Conservation (phyloP, 2,113 vertebrate genomes). For the Circaetus gallicus region DNA sequence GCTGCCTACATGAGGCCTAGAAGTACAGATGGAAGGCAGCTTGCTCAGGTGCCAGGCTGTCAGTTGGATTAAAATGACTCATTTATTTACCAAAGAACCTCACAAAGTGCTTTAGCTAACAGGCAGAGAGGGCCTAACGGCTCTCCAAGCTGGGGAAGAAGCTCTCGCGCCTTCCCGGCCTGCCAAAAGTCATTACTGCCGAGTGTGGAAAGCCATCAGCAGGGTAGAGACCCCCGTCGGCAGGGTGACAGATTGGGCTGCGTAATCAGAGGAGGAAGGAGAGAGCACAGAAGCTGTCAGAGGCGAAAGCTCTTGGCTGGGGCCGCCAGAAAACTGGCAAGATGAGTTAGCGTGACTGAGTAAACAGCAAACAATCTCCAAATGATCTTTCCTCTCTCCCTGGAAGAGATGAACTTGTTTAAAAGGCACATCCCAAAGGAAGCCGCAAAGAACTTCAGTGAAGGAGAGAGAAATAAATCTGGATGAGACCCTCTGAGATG, state of each 20-base stretch:
- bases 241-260: constrained; percentile 98
- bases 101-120: constrained; percentile 94
- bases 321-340: constrained; percentile 92
- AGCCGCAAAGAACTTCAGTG: background rate
- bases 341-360: constrained; percentile 80
- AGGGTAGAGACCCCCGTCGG: constrained; percentile 90
- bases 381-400: constrained; percentile 71
- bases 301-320: constrained; percentile 88
- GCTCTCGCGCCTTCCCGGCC: constrained; percentile 78
- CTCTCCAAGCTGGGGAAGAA: constrained; percentile 72
- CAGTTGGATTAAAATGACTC: constrained; percentile 99
- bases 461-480: constrained; percentile 53
- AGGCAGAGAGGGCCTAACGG: constrained; percentile 77
- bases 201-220: constrained; percentile 95
- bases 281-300: constrained; percentile 84
- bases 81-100: constrained; percentile 99
- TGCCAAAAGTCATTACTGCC: constrained; percentile 99
- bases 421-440: constrained; percentile 59
- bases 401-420: constrained; percentile 62
- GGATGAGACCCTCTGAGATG: constrained; percentile 54
- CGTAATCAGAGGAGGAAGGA: constrained; percentile 89
- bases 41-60: constrained; percentile 98
- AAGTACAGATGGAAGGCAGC: constrained; percentile 99
- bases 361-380: constrained; percentile 78
- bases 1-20: constrained; percentile 75